Evolutionary conservation across 2,113 vertebrate species (phyloP), one percentile per base, ranked within the genome.

Genomic region (Platysteira castanea): DNA sequence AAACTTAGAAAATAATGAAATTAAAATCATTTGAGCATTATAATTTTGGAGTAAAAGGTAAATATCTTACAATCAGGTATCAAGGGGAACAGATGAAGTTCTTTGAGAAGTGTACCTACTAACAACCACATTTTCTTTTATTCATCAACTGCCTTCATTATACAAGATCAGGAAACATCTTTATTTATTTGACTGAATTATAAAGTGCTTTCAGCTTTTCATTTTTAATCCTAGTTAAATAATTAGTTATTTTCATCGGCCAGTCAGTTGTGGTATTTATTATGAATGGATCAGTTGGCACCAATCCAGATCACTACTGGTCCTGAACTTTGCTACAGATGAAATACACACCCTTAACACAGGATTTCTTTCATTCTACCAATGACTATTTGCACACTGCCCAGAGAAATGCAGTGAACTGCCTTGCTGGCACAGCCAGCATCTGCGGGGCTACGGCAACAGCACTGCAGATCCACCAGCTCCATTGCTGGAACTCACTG

Each of bases 191-290:
- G 87, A 71, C 16, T 82, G 42, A 75, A 88, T 87, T 90, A 71
- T 28, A 91, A 95, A 79, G 33, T 84, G 33, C 71, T 93, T 94
- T 87, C 78, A 93, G 77, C 37, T 92, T 85, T 76, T 54, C 49
- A 67, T 49, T 91, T 84, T 91, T 80, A 87, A 87, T 84, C 46
- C 75, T 69, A 59, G 42, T 27, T 92, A 91, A 87, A 96, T 59
- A 92, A 95, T 93, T 42, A 64, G 33, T 75, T 91, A 50, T 65
- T 95, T 96, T 78, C 92, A 86, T 16, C 1, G 1, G 42, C 42
- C 89, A 84, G 73, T 79, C 64, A 91, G 46, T 64, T 89, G 73
- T 42, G 65, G 28, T 24, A 16, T 53, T 74, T 24, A 18, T 52
- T 74, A 87, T n/a, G 77, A 94, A 93, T 47, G 52, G 65, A 94